Conservation (phyloP, 2,113 vertebrate species). For the Odocoileus hemionus region DNA sequence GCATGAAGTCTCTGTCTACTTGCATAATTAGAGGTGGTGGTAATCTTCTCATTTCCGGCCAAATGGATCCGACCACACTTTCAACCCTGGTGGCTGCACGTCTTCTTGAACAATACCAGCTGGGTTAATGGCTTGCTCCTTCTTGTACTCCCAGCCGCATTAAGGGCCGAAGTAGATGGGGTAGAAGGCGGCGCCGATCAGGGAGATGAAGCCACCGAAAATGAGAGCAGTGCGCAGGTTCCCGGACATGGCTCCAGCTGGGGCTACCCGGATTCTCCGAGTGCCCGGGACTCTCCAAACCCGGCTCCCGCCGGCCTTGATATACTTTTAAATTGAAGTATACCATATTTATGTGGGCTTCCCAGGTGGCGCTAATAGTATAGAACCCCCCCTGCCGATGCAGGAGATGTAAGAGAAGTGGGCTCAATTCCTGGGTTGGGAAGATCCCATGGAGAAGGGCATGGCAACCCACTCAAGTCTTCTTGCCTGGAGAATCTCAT, state of each 20-base stretch:
- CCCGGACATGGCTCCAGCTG: slow-evolving; percentile 75
- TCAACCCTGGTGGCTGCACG: too few species aligned
- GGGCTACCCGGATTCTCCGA: rapidly evolving
- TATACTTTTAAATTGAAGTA: not conserved
- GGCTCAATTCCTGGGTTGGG: not conserved
- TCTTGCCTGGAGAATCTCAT: not conserved
- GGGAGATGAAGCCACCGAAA: slow-evolving; percentile 87
- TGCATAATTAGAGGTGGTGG: too few species aligned
- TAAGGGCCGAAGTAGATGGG: slow-evolving; percentile 93
- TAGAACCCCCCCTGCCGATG: not conserved
- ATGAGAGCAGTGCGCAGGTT: slow-evolving; percentile 78
- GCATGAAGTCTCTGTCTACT: too few species aligned
- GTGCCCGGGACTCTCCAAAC: rapidly evolving
- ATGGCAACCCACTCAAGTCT: not conserved
- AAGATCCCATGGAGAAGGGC: not conserved
- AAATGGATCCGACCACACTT: too few species aligned
- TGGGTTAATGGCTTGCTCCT: too few species aligned
- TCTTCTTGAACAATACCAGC: too few species aligned
- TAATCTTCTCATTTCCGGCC: too few species aligned
- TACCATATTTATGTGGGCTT: not conserved
- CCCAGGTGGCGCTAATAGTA: not conserved
- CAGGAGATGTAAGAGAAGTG: not conserved
- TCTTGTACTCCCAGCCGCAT: slow-evolving; percentile 84
- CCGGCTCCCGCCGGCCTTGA: rapidly evolving
- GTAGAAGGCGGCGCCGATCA: slow-evolving; percentile 89